Percentiles rank a stretch among this genome's conserved stretches.
These are phyloP conservation scores for Drosophila lutescens DNA, from an alignment of 2,888 invertebrate genomes.

Conservation along the genomic window DNA sequence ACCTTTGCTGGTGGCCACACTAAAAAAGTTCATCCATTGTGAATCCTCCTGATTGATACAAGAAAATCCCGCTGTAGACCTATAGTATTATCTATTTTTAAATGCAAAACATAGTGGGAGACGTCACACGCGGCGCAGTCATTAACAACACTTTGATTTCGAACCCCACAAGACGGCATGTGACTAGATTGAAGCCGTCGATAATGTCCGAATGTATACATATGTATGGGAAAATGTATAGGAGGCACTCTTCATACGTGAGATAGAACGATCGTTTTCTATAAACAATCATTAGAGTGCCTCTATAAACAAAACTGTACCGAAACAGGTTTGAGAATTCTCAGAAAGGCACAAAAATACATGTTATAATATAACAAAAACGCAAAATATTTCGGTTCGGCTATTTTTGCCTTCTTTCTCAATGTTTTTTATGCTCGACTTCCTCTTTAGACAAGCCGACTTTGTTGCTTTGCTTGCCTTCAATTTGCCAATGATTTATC, in stretches of 20 bases:
- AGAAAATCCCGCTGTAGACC: conserved; percentile 5
- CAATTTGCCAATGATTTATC: conserved; percentile 53
- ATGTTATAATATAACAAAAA: conserved; percentile 36
- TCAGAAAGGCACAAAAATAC: conserved; percentile 3
- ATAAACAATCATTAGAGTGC: conserved; percentile 18
- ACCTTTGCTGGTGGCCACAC: too few relatives aligned
- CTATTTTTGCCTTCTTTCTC: conserved; percentile 27
- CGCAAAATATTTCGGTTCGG: conserved; percentile 21
- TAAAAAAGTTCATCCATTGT: not conserved
- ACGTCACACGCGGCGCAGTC: conserved; percentile 38
- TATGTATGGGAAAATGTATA: conserved; percentile 3
- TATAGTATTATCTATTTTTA: conserved; percentile 26
- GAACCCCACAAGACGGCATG: conserved; percentile 19
- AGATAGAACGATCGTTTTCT: conserved; percentile 10
- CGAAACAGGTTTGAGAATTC: conserved; percentile 28
- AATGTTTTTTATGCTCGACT: conserved; percentile 62
- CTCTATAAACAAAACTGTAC: conserved; percentile 17
- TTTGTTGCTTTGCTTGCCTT: conserved; percentile 9
- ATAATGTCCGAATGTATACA: conserved; percentile 26
- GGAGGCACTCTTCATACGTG: not conserved
- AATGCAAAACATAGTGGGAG: conserved; percentile 23
- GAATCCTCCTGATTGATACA: not conserved
- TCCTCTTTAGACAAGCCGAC: conserved; percentile 47
- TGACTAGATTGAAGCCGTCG: conserved; percentile 32
- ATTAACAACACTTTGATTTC: conserved; percentile 29